Evolutionary conservation across 2,888 invertebrate species (phyloP), one percentile per base, ranked within the genome.

Genomic region (Synanthedon vespiformis): DNA sequence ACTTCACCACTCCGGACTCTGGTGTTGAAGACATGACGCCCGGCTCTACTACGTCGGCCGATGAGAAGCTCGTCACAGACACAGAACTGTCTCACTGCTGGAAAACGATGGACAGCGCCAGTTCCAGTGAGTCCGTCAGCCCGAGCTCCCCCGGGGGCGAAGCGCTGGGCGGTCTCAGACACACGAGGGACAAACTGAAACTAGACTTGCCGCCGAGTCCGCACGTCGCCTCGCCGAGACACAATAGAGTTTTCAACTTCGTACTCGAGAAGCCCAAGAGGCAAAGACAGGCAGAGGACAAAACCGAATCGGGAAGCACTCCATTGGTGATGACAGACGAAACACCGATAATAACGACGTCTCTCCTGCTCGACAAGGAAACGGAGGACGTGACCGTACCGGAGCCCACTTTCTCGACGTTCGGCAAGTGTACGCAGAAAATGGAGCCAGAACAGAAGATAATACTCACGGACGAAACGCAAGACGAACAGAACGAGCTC

Each of bases 151-250:
- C 84, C 1, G 77, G 75, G 22, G 74, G 76, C 40, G 80, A 80
- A 54, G 75, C 85, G 4, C 77, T 94, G 8, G 94, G 94, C 18
- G 93, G 93, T 11, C 74, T 94, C 44, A 77, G 93, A 12, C 94
- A 94, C 68, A 93, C 93, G 4, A 80, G 93, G 55, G 92, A 92
- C 70, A 89, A 89, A 57, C 84, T 94, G 13, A 93, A 92, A 68
- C 81, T 94, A 10, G 93, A 94, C 73, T 77, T 94, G 34, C 90
- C 90, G 0, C 89, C 89, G 2, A 89, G 89, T 63, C 90, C 90
- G 0, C 80, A 77, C 60, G 66, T 75, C 14, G 78, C 84, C 1
- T 84, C 86, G 0, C 85, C 86, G 13, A 56, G 81, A 10, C 85
- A 83, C 70, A 70, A 60, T 56, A 63, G 83, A 55, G 85, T 85